Evolutionary conservation across 2,888 invertebrate species (phyloP), one percentile per base, ranked within the genome.

Genomic region (Philopedon plagiatum): DNA sequence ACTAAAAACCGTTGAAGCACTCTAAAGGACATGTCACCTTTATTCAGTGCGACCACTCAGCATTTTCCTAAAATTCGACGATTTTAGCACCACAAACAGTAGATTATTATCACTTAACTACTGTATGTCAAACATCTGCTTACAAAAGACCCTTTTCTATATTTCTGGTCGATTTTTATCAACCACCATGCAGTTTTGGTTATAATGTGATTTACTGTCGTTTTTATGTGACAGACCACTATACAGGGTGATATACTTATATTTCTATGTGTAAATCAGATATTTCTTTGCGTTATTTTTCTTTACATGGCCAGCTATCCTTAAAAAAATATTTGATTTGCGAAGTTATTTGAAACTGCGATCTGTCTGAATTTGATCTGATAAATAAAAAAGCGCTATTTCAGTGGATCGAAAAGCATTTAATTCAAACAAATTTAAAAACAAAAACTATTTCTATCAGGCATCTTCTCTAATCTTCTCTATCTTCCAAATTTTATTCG

Each of bases 101-200:
- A 62, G 73, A 73, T 73, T 44, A 73, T 73, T 73, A 73, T 73
- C 73, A 46, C 58, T 34, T 62, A 66, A 72, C 73, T 73, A 73
- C 73, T 62, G 73, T 73, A 44, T 61, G 62, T 46, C 62, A 62
- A 62, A 62, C 62, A 62, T 46, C 62, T 62, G 62, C 46, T 19
- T 21, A 21, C 44, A 62, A 57, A 54, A 57, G 23, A 32, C 9
- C 41, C 41, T 49, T 46, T 62, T 26, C 46, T 32, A 46, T 62
- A 46, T 29, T 62, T 62, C 46, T 44, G 32, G 19, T 23, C 44
- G 62, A 62, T 62, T 46, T 62, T 62, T 62, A 62, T 62, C 62
- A 62, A 62, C 46, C 46, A 26, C 41, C 39, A 39, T 41, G 60
- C 41, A 41, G 39, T 60, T 62, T 62, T 62, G 46, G 18, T 9